A percentile compares a stretch with the other conserved stretches of the same genome.
phyloP scores from a whole-genome alignment of 1,140 invertebrate species.

The Drosophila neocordata region DNA sequence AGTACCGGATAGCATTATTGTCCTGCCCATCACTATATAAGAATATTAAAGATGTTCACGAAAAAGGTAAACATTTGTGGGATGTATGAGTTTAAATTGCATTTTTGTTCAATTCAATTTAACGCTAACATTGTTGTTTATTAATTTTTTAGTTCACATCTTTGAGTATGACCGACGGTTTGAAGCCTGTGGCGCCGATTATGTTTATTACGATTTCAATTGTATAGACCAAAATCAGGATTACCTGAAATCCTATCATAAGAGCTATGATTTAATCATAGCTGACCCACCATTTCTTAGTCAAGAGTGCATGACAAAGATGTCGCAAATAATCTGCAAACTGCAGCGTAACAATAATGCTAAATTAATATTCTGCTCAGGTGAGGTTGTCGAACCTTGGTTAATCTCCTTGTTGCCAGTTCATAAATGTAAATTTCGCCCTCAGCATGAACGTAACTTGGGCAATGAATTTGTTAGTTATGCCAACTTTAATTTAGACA shows the following conservation, averaged over 20 bases:
- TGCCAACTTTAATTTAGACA: slow-evolving; percentile 91
- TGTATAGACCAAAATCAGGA: slow-evolving; percentile 85
- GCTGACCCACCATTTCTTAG: slow-evolving; percentile 97
- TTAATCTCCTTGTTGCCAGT: slow-evolving; percentile 87
- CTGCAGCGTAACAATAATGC: slow-evolving; percentile 86
- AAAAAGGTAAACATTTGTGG: slow-evolving; percentile 32
- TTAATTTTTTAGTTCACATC: slow-evolving; percentile 87
- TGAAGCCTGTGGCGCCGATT: slow-evolving; percentile 90
- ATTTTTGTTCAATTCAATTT: not conserved
- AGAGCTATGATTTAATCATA: slow-evolving; percentile 92
- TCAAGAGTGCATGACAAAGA: slow-evolving; percentile 95
- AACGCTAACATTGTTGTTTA: not conserved
- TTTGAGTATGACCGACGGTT: slow-evolving; percentile 94
- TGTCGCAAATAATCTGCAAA: slow-evolving; percentile 90
- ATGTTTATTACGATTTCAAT: slow-evolving; percentile 95
- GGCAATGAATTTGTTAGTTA: slow-evolving; percentile 96
- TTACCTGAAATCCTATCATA: slow-evolving; percentile 86
- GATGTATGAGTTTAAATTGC: too few species aligned
- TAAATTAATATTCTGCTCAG: slow-evolving; percentile 95
- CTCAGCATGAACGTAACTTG: slow-evolving; percentile 93
- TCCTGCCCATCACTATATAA: slow-evolving; percentile 95
- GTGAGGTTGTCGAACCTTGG: slow-evolving; percentile 90
- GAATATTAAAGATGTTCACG: slow-evolving; percentile 84
- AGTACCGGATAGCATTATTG: slow-evolving; percentile 90
- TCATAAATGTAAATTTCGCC: slow-evolving; percentile 88